Conservation (phyloP, 1,140 invertebrate species). For the Drosophila bifasciata region DNA sequence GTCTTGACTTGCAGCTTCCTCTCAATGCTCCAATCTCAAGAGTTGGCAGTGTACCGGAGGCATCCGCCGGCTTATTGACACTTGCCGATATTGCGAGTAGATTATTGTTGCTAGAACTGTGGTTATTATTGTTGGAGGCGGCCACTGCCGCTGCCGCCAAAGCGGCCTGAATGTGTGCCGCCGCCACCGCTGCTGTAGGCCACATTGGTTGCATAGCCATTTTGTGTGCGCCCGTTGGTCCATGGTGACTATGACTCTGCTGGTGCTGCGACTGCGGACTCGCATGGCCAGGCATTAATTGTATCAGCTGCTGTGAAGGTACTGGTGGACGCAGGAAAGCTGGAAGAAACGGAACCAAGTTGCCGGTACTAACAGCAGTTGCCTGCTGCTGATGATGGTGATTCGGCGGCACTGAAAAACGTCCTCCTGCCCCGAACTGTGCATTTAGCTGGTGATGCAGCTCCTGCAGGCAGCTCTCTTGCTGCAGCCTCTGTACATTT, state of each 20-base stretch:
- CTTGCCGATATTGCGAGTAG: constrained; percentile 1
- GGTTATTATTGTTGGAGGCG: constrained; percentile 48
- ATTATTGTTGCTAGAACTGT: constrained; percentile 41
- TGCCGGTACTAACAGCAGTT: constrained; percentile 21
- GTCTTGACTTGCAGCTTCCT: constrained; percentile 23
- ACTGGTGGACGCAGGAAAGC: constrained; percentile 62
- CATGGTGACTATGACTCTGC: constrained; percentile 29
- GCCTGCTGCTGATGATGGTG: constrained; percentile 42
- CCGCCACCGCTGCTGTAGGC: constrained; percentile 74
- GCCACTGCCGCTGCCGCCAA: constrained; percentile 75
- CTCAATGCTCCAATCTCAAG: constrained; percentile 19
- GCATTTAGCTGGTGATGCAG: constrained; percentile 64
- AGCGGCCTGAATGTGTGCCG: constrained; percentile 79
- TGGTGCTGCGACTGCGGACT: constrained; percentile 28
- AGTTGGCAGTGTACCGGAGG: constrained; percentile 3
- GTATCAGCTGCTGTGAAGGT: constrained; percentile 47
- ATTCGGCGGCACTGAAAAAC: constrained; percentile 33
- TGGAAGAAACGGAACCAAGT: constrained; percentile 68
- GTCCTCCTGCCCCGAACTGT: constrained; percentile 40
- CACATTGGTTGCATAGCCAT: constrained; percentile 69
- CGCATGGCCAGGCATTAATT: constrained; percentile 46
- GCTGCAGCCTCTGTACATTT: constrained; percentile 60
- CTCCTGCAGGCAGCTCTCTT: constrained; percentile 67
- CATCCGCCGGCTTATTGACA: constrained; percentile 8
- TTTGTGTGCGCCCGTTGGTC: constrained; percentile 41